Conservation (phyloP, 1,140 invertebrate species). For the Pogonognathellus flavescens region DNA sequence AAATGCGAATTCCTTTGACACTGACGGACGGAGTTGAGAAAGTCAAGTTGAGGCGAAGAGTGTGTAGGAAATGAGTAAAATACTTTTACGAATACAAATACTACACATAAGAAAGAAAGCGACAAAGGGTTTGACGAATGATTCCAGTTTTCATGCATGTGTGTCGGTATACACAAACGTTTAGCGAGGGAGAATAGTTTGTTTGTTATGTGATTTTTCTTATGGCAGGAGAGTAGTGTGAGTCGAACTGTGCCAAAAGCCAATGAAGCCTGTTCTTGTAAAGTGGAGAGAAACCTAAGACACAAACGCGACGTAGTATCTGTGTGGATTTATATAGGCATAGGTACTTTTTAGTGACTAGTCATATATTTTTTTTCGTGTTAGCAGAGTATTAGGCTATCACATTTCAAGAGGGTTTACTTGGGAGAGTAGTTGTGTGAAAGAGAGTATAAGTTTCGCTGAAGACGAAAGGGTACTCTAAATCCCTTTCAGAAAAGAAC, state of each 20-base stretch:
- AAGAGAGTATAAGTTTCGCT: no score
- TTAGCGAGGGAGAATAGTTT: no score
- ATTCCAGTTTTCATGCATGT: not conserved
- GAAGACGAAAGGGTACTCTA: no score
- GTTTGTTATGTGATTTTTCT: no score
- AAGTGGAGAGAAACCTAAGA: no score
- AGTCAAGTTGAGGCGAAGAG: not conserved
- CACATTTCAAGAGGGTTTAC: constrained; percentile 14
- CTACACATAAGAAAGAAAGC: not conserved
- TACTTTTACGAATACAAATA: constrained; percentile 7
- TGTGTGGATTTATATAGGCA: not conserved
- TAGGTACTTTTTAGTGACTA: not conserved
- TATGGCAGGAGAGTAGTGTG: not conserved
- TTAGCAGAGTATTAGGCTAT: not conserved
- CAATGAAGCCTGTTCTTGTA: no score
- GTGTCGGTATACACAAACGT: no score
- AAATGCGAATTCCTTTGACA: constrained; percentile 46
- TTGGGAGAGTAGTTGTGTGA: no score
- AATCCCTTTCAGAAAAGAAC: no score
- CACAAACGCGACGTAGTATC: no score
- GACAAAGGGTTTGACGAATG: constrained; percentile 10
- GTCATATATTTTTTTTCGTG: not conserved
- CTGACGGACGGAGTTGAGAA: not conserved
- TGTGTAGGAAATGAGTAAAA: not conserved
- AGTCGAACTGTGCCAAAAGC: not conserved